Base-by-base conservation (phyloP, 2,888 invertebrate genomes). In the Tetanocera ferruginea region DNA sequence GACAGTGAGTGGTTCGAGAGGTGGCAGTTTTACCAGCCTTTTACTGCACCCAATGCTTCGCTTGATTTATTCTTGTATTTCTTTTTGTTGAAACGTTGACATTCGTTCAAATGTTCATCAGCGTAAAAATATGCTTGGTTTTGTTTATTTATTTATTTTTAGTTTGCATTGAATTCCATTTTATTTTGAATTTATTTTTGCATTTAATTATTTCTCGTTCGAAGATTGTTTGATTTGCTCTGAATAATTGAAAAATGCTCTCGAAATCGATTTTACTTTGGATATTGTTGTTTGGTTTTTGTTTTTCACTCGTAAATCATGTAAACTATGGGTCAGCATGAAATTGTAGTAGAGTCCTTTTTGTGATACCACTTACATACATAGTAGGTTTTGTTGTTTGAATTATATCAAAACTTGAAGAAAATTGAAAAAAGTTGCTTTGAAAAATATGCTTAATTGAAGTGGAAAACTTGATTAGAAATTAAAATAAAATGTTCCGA, bases 91-190 rank as follows among this genome's bases (percentile, higher is more conserved):
- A 43, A 23, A 49, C 43, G 43, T 25, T 43, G 19, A 69, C 25
- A 69, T 51, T 43, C 28, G 25, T 25, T 28, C 28, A 17, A 66
- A 31, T 69, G 51, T 67, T 67, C 67, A 67, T 69, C 69, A 69
- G 11, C 49, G 14, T 4, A 19, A 69, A 49, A 69, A 51, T 28
- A 14, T 43, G 17, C 8, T 62, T 17, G 28, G 17, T 64, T 28
- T 64, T 64, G 34, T 64, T 64, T 64, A 34, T 64, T 64, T 64
- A 34, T 64, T 64, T n/a, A 64, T 64, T 34, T 64, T 31, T n/a
- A 49, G 19, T 25, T 43, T 49, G 25, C 23, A 51, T 49, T 49
- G 28, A 28, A 28, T 14, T 25, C 28, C 5, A 28, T 64, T 25
- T 31, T 31, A 28, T 11, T 31, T 6, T 14, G 43, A 43, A 43